These are phyloP conservation scores for Speoplatyrhinus poulsoni DNA, from an alignment of 2,113 vertebrate genomes.

Conservation along the genomic window DNA sequence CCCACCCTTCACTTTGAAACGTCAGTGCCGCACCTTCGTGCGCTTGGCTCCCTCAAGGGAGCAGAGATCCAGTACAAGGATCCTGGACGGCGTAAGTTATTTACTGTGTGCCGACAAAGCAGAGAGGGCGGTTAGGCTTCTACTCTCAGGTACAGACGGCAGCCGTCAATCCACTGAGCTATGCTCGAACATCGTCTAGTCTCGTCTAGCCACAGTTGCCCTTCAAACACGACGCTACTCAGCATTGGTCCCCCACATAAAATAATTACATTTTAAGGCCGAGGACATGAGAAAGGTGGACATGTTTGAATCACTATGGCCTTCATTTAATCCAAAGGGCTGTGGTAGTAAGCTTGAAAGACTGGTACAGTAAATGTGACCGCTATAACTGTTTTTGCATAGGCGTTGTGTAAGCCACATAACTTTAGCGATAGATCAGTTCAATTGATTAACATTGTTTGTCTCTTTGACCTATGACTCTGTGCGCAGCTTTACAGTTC, in stretches of 20 bases:
- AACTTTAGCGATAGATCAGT: conserved; percentile 11
- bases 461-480: neutral
- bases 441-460: conserved; percentile 18
- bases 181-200: conserved; percentile 36
- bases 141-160: conserved; percentile 13
- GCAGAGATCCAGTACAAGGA: conserved; percentile 6
- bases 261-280: neutral
- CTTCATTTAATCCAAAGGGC: conserved; percentile 51
- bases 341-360: neutral
- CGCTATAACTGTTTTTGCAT: conserved; percentile 1
- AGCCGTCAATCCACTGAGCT: conserved; percentile 51
- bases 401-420: conserved; percentile 3
- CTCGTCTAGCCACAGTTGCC: conserved; percentile 27
- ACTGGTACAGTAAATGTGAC: conserved; percentile 14
- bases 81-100: conserved; percentile 1
- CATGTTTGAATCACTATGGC: conserved; percentile 51
- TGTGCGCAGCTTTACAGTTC: conserved; percentile 34
- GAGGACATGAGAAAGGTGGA: conserved; percentile 20
- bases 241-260: neutral
- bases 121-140: conserved; percentile 11
- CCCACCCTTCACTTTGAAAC: conserved; percentile 38
- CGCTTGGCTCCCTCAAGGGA: conserved; percentile 36
- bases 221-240: conserved; percentile 13
- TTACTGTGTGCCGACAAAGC: conserved; percentile 11
- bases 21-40: conserved; percentile 44